phyloP scores from a whole-genome alignment of 2,797 vertebrate species.

The Vultur gryphus region DNA sequence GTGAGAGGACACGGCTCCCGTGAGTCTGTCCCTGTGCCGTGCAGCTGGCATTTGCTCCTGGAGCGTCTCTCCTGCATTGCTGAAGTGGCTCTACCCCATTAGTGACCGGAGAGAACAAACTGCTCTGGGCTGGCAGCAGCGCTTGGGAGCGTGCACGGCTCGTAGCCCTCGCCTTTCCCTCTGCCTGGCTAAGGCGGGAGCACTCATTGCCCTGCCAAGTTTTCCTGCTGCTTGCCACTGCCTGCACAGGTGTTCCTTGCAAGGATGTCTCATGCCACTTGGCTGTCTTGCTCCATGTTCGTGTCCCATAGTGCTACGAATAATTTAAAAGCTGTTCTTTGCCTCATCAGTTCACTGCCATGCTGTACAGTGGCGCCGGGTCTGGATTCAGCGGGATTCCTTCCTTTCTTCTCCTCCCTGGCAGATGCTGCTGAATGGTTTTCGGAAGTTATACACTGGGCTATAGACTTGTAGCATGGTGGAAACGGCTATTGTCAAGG shows the following conservation, averaged over 20 bases:
- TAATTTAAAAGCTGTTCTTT: background rate
- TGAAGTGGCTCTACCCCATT: background rate
- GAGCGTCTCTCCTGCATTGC: background rate
- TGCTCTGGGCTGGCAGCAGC: background rate
- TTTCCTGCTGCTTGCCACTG: background rate
- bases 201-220: background rate
- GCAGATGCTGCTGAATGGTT: background rate
- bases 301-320: background rate
- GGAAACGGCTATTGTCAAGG: background rate
- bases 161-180: background rate
- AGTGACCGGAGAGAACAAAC: background rate
- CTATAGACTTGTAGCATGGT: background rate
- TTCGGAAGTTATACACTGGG: background rate
- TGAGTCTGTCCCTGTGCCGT: background rate
- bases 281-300: background rate
- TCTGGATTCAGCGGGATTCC: background rate
- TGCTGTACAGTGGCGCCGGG: background rate
- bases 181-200: background rate
- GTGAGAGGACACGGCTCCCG: background rate
- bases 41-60: background rate
- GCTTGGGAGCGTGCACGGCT: fast-evolving
- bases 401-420: background rate
- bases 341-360: background rate
- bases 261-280: background rate
- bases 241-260: background rate